A percentile compares a stretch with the other conserved stretches of the same genome.
Evolutionary conservation across 2,797 vertebrate genomes (phyloP).

Genomic region (Crocodylus rhombifer): DNA sequence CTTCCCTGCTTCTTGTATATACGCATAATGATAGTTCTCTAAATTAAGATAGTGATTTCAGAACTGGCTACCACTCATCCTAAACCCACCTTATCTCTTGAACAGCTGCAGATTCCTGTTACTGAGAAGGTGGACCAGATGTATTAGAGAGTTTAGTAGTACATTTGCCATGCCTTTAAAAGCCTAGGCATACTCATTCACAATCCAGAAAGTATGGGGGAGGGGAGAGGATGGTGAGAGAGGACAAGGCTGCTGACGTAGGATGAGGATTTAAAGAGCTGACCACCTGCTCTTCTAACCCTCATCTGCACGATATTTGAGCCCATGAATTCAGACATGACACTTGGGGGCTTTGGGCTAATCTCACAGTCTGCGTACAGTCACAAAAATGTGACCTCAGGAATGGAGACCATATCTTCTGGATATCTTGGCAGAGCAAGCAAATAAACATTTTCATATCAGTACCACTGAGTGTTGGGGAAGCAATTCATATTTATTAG

Average conservation of each 20-base stretch:
- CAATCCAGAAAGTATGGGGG: neutral
- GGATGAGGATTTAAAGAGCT: conserved; percentile 76
- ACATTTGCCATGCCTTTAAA: conserved; percentile 42
- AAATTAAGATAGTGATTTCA: conserved; percentile 17
- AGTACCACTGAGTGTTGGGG: neutral
- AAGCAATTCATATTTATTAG: neutral
- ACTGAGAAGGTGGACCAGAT: neutral
- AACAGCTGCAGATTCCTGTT: conserved; percentile 67
- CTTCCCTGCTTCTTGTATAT: neutral
- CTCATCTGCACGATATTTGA: conserved; percentile 53
- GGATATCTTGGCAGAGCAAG: neutral
- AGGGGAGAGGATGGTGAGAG: neutral
- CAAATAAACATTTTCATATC: conserved; percentile 23
- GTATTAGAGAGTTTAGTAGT: neutral
- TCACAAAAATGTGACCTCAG: conserved; percentile 56
- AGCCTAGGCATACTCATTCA: neutral
- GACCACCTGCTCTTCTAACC: conserved; percentile 81
- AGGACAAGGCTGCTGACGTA: conserved; percentile 31
- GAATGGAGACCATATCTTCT: conserved; percentile 31
- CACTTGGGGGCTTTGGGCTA: conserved; percentile 51
- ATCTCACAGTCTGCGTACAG: conserved; percentile 42
- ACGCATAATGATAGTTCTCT: neutral
- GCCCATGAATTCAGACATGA: conserved; percentile 54
- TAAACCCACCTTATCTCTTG: conserved; percentile 11
- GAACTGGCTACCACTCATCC: neutral